Evolutionary conservation across 2,113 vertebrate genomes (phyloP).

Genomic region (Toxotes chatareus): DNA sequence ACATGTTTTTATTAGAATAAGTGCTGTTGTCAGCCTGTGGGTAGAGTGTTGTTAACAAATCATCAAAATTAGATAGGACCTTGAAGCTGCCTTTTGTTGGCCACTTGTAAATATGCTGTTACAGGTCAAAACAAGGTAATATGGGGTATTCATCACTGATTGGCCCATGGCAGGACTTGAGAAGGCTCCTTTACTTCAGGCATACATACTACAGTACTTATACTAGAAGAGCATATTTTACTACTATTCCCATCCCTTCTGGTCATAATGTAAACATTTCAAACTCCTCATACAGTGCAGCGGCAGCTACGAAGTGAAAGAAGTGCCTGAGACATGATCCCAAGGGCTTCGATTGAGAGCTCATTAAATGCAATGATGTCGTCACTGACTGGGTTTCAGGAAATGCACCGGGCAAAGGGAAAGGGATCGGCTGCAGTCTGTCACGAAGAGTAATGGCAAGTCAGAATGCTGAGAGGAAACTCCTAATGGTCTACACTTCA

Average conservation of each 20-base stretch:
- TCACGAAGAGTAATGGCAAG: constrained; percentile 73
- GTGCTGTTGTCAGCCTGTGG: constrained; percentile 15
- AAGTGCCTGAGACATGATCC: constrained; percentile 17
- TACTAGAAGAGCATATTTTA: constrained; percentile 1
- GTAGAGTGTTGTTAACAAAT: constrained; percentile 25
- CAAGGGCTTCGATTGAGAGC: constrained; percentile 34
- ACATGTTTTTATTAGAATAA: constrained; percentile 21
- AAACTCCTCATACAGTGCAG: not conserved
- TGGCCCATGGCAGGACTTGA: constrained; percentile 10
- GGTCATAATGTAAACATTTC: constrained; percentile 39
- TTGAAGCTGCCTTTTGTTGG: constrained; percentile 22
- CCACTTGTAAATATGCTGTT: constrained; percentile 21
- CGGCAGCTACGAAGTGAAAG: constrained; percentile 20
- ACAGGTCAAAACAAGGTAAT: constrained; percentile 18
- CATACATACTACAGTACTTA: not conserved
- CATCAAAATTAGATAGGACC: constrained; percentile 26
- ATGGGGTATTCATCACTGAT: not conserved
- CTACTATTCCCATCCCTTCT: constrained; percentile 10
- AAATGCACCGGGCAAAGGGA: constrained; percentile 50
- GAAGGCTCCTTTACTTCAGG: not conserved
- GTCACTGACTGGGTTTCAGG: constrained; percentile 60
- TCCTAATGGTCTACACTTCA: constrained; percentile 76
- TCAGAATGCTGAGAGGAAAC: constrained; percentile 75
- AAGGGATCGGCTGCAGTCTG: constrained; percentile 59
- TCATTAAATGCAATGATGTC: constrained; percentile 62